Evolutionary conservation across 2,113 vertebrate genomes (phyloP), one percentile per base, ranked within the genome.

Genomic region (Erpornis zantholeuca): DNA sequence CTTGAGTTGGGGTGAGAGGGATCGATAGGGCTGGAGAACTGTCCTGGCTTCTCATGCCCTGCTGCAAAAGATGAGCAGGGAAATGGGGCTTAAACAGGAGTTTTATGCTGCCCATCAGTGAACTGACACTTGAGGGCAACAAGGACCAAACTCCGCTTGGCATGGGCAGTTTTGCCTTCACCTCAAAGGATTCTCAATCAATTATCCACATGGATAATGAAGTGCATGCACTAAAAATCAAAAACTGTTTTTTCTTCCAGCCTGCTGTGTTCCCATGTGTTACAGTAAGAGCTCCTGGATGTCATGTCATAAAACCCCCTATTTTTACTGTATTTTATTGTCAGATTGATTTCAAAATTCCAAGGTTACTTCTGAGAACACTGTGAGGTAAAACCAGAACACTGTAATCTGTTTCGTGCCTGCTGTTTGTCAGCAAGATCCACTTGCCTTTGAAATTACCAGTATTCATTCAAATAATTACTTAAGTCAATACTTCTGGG

Each of bases 141-240:
- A 17, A 29, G 15, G 23, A 3, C 4, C 1, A 1, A 29, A 10
- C 23, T 5, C 4, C 10, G 2, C 31, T 31, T 0, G 0, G n/a
- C 79, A 47, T 1, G 2, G 44, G 59, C 40, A 56, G 80, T 68
- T 65, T 53, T 61, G 50, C 56, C 57, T 75, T 68, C 42, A 14
- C 53, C 53, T 72, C 50, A 4, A 0, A 19, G 2, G 45, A 1
- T 38, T 44, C 42, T 56, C 63, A 22, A 33, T 83, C 31, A 33
- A 0, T 83, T 77, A 50, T 77, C 60, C 44, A 7, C 13, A 3
- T 7, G 5, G 50, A n/a, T 56, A 35, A n/a, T 11, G 5, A 35
- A 73, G 35, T 57, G 40, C 8, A 3, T 57, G 31, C 49, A 11
- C 59, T 42, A 11, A 18, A 38, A 59, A 25, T 68, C 50, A 47